Base-by-base conservation (phyloP, 23 tunicate species). In the Oikopleura dioica region DNA sequence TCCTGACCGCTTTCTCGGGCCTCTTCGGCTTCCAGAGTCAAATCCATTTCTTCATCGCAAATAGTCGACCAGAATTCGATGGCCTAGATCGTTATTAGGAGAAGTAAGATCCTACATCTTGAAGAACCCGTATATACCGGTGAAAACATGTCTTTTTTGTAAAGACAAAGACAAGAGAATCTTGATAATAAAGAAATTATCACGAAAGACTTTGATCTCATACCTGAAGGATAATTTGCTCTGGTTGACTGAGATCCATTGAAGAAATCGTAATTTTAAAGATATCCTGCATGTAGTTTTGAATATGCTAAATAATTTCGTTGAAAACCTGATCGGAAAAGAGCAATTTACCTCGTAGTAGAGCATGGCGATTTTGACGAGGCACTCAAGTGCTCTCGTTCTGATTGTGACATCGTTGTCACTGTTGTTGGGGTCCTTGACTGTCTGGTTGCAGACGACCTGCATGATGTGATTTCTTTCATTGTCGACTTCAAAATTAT, bases 51-150 rank as follows among this genome's bases (percentile, higher is more conserved):
- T 55, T 89, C 96, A 21, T 89, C 96, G 75, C 96, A 89, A 32
- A 89, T 84, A 59, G 77, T 84, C 50, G 96, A 89, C 96, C 96
- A 89, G 59, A 89, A 89, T 36, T 89, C 96, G 78, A 89, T 89
- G 0, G 91, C 96, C 69, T 89, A 89, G 35, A 44, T 9, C 9
- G 21, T 44, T 9, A 9, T 9, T 9, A 44, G 21, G 21, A 9
- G 21, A 44, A 44, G 9, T 9, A 9, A 44, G 21, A 44, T 9
- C 9, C 55, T 44, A 44, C 55, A 44, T 9, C 9, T 44, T 9
- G 21, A 44, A 44, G 55, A 9, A 44, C 55, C 55, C 55, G 16
- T 21, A 44, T 21, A 44, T 44, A 44, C 55, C 55, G 55, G 55
- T 9, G 21, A 44, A 9, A 21, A 44, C 55, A 9, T 9, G 55